Conservation (phyloP, 2,888 invertebrate species). For the Platynereis dumerilii region DNA sequence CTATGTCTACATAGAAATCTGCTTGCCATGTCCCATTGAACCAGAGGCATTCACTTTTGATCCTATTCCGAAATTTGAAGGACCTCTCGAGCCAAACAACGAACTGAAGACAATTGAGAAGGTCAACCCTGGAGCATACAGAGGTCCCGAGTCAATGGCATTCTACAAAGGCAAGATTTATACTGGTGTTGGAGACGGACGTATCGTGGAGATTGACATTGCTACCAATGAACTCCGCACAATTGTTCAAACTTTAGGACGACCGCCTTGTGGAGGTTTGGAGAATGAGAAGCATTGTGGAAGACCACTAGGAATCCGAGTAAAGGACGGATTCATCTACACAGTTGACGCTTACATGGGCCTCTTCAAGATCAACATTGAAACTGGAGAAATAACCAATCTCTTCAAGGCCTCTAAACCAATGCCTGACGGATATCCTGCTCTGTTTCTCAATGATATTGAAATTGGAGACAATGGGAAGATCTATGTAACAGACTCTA, state of each 20-base stretch:
- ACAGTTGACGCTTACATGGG: conserved; percentile 91
- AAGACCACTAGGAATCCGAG: conserved; percentile 86
- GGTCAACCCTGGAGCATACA: conserved; percentile 73
- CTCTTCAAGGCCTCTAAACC: not conserved
- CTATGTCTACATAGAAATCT: not conserved
- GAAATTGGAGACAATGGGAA: conserved; percentile 80
- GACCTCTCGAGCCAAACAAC: conserved; percentile 2
- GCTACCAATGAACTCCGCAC: conserved; percentile 43
- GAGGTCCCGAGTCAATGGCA: conserved; percentile 83
- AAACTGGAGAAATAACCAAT: conserved; percentile 3
- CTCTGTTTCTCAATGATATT: conserved; percentile 74
- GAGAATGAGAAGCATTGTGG: conserved; percentile 85
- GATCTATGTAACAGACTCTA: conserved; percentile 88
- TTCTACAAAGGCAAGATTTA: conserved; percentile 75
- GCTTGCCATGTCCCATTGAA: not conserved
- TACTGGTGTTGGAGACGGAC: conserved; percentile 70
- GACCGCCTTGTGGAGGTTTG: conserved; percentile 57
- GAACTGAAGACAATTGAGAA: conserved; percentile 51
- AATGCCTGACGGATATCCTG: conserved; percentile 7
- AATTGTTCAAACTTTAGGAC: conserved; percentile 48
- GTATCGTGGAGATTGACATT: conserved; percentile 49
- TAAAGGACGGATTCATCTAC: conserved; percentile 67
- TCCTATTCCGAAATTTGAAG: not conserved
- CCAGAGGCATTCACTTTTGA: not conserved
- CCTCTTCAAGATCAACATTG: conserved; percentile 81